phyloP scores from a whole-genome alignment of 2,113 vertebrate genomes.

The Catagonus wagneri region DNA sequence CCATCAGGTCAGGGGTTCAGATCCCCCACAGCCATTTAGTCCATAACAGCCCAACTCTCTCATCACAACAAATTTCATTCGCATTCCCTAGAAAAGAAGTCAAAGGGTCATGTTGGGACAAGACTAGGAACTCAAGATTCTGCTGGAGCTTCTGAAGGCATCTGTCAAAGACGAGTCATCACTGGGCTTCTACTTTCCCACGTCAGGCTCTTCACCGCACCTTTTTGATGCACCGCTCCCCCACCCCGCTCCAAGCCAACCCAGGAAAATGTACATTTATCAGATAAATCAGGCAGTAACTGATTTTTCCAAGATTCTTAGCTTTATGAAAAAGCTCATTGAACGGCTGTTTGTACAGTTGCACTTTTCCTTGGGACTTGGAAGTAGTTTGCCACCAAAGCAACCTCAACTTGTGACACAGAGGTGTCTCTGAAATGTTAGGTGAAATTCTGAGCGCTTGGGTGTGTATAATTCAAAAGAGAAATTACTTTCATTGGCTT shows the following conservation, averaged over 20 bases:
- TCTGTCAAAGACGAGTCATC: slow-evolving; percentile 3
- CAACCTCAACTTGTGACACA: background rate
- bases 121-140: background rate
- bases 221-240: background rate
- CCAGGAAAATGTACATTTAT: background rate
- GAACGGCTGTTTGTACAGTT: background rate
- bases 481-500: slow-evolving; percentile 25
- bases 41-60: background rate
- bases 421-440: background rate
- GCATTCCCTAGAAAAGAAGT: background rate
- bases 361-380: background rate
- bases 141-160: background rate
- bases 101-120: background rate
- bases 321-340: background rate
- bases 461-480: background rate
- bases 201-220: background rate
- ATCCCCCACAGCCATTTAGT: background rate
- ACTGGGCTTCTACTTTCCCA: background rate
- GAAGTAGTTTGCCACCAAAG: background rate
- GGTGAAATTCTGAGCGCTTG: background rate
- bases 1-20: background rate
- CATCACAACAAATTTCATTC: background rate
- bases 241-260: background rate
- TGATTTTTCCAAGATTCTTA: slow-evolving; percentile 34
- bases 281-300: background rate